phyloP scores from a whole-genome alignment of 2,888 invertebrate species.

The Imbricaverruca yamaguchii region DNA sequence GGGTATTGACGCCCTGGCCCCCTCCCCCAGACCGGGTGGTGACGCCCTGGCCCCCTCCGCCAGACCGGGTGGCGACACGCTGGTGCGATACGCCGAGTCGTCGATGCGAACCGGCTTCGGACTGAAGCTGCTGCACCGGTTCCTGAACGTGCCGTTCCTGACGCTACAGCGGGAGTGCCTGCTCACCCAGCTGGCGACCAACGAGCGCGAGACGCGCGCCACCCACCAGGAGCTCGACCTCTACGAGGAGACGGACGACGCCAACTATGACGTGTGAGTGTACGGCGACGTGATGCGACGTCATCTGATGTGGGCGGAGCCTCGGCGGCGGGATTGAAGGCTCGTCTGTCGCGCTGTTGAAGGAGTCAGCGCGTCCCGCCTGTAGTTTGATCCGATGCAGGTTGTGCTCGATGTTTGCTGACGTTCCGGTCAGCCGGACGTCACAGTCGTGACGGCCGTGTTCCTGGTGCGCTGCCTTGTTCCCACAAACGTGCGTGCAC shows the following conservation, averaged over 20 bases:
- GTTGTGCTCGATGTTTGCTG: too few species aligned
- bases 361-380: background rate
- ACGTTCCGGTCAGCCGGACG: too few species aligned
- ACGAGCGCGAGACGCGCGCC: conserved; percentile 68
- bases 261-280: conserved; percentile 32
- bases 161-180: conserved; percentile 79
- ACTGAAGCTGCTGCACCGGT: conserved; percentile 81
- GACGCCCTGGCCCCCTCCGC: too few species aligned
- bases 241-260: conserved; percentile 33
- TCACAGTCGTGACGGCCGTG: too few species aligned
- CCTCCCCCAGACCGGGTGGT: too few species aligned
- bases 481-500: too few species aligned
- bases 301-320: background rate
- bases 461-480: too few species aligned
- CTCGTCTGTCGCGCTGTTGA: background rate
- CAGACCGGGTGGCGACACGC: conserved; percentile 40
- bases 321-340: background rate
- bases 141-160: conserved; percentile 88
- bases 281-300: background rate
- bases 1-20: too few species aligned
- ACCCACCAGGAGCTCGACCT: conserved; percentile 44
- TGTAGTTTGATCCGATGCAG: too few species aligned
- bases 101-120: conserved; percentile 96
- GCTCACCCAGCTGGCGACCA: conserved; percentile 72
- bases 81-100: conserved; percentile 78